Conservation (phyloP, 2,113 vertebrate species). For the Cyprinodon tularosa region DNA sequence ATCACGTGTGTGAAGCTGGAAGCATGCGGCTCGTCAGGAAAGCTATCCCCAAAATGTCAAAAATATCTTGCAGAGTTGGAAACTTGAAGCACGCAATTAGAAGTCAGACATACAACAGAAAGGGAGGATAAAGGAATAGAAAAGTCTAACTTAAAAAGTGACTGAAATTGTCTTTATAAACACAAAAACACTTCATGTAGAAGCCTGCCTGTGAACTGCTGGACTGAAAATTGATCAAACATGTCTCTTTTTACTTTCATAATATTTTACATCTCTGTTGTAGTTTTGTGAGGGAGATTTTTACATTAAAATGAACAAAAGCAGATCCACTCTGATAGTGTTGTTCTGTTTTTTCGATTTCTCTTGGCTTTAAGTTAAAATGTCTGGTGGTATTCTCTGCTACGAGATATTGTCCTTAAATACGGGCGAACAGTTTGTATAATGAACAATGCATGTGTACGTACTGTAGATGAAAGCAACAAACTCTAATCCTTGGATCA, state of each 20-base stretch:
- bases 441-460: neutral
- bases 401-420: neutral
- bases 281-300: no score
- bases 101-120: neutral
- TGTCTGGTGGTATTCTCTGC: no score
- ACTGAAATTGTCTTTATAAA: no score
- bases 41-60: slow-evolving; percentile 10
- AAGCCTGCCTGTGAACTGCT: no score
- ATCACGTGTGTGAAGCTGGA: slow-evolving; percentile 22
- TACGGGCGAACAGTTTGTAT: neutral
- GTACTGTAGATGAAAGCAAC: neutral
- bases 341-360: no score
- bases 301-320: no score
- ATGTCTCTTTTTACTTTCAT: neutral
- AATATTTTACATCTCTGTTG: no score
- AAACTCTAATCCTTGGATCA: neutral
- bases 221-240: neutral
- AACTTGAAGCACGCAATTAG: neutral
- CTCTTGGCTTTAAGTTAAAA: no score
- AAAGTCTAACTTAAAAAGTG: no score
- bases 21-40: slow-evolving; percentile 7
- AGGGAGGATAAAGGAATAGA: no score
- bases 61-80: neutral
- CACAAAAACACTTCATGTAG: no score
- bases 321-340: no score